Base-by-base conservation (phyloP, 1,140 invertebrate genomes). In the Drosophila cardini region DNA sequence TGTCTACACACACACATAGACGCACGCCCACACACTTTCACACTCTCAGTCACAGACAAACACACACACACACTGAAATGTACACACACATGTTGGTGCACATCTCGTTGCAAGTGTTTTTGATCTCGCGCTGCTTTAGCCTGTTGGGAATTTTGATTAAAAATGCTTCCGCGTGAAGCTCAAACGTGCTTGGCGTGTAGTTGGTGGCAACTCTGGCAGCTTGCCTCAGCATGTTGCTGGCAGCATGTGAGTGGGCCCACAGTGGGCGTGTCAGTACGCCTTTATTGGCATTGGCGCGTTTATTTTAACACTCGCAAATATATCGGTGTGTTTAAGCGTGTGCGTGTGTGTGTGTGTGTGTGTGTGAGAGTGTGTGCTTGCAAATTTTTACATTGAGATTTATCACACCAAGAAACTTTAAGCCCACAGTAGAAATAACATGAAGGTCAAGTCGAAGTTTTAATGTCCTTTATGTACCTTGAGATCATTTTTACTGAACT, bases 111-210 rank as follows among this genome's bases (percentile, higher is more conserved):
- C 83, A 87, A 87, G 83, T 87, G 83, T 87, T 87, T 87, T 82
- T 87, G 83, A 87, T 87, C 83, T 87, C 83, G 84, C 79, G 83
- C 72, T 89, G 72, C 84, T 87, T 87, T 89, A 83, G 83, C 79
- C 83, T 87, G 83, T 89, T 87, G 84, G 86, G 83, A 87, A 87
- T 87, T 87, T 87, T 87, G 83, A 87, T 87, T 87, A 87, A 87
- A 87, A 87, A 87, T 87, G 83, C 83, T 87, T 87, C 82, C 83
- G 89, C 84, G 83, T 89, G 83, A 87, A 87, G 72, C 83, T 80
- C 83, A 89, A 87, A 87, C 83, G 83, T 87, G 83, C 77, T 76
- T 77, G 80, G 60, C 60, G 48, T 36, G 52, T 42, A 58, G 32
- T 58, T 26, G 65, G 32, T 69, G 65, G 46, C 46, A 61, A 42